phyloP scores from a whole-genome alignment of 2,888 invertebrate species.

The Zygothrica quintamaculata region DNA sequence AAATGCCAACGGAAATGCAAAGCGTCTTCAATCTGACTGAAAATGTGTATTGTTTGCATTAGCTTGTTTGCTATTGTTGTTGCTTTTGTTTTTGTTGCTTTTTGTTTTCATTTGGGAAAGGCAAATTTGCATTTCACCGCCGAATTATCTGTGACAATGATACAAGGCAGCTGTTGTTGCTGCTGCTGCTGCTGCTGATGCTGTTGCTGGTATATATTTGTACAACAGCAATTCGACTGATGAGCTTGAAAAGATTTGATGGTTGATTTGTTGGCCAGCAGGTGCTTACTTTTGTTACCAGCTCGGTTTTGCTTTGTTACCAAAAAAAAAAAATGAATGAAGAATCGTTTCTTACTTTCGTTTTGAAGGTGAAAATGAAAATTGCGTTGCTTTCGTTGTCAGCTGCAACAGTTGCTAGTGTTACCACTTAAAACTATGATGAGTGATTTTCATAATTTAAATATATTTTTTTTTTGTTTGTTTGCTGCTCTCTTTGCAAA shows the following conservation, averaged over 20 bases:
- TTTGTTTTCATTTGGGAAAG: constrained; percentile 53
- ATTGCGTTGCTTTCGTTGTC: constrained; percentile 56
- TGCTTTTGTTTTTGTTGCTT: too few relatives aligned
- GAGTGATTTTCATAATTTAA: too few relatives aligned
- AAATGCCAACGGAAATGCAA: constrained; percentile 53
- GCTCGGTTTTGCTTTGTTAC: constrained; percentile 14
- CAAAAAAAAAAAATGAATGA: too few relatives aligned
- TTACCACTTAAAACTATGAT: constrained; percentile 27
- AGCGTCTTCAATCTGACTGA: too few relatives aligned
- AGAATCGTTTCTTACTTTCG: constrained; percentile 64
- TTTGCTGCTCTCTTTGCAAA: too few relatives aligned
- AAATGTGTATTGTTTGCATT: constrained; percentile 5
- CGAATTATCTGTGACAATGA: constrained; percentile 51
- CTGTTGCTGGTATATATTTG: too few relatives aligned
- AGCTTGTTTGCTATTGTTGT: too few relatives aligned
- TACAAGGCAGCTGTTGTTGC: constrained; percentile 56
- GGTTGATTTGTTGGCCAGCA: constrained; percentile 52
- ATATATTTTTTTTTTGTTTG: constrained; percentile 17
- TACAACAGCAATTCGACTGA: too few relatives aligned
- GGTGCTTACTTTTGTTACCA: constrained; percentile 64
- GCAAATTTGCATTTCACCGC: constrained; percentile 74
- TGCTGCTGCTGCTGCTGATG: too few relatives aligned
- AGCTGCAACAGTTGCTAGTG: constrained; percentile 59
- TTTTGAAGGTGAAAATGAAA: constrained; percentile 64
- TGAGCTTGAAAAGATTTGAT: constrained; percentile 67